Base-by-base conservation (phyloP, 2,888 invertebrate genomes). In the Tridacna crocea region DNA sequence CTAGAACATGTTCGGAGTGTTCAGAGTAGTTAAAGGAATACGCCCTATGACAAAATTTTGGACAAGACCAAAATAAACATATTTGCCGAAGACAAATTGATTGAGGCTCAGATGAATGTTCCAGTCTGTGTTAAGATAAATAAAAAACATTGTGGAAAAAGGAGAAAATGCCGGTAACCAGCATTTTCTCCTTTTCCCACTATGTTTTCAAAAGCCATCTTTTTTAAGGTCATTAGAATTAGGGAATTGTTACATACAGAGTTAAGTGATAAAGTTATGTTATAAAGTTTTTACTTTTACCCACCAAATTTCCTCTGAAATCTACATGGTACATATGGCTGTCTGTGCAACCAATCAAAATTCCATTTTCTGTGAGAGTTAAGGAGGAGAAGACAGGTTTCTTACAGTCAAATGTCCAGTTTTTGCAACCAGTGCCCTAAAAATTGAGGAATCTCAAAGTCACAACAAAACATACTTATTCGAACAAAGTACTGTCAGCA, bases 351-450 rank as follows among this genome's bases (percentile, higher is more conserved):
- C 94, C 94, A 66, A 94, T 84, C 77, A 88, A 86, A 58, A 94
- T 84, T 47, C 88, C 89, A 51, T 74, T 66, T 3, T 72, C 58
- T 22, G 89, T 81, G 19, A 89, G 48, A 87, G 88, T 95, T 0
- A 96, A 96, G 13, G 96, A 95, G n/a, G 96, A 96, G 93, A 97
- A 97, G 36, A 97, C 94, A 0, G 97, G 96, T 90, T 96, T 96
- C 76, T 92, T 92, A 4, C 96, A 94, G 77, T 95, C 93, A 65
- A 95, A 95, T 27, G 94, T 95, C 97, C 97, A 97, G 48, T 94
- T 75, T 24, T 95, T 88, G 8, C 92, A 91, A 0, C 97, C 96
- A 17, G 93, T 94, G 60, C 93, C 92, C 87, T 95, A 94, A 78
- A 88, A 85, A 36, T 4, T 36, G 36, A 36, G 63, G 74, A 3